phyloP scores from a whole-genome alignment of 2,113 vertebrate genomes.

The Sisor rabdophorus region DNA sequence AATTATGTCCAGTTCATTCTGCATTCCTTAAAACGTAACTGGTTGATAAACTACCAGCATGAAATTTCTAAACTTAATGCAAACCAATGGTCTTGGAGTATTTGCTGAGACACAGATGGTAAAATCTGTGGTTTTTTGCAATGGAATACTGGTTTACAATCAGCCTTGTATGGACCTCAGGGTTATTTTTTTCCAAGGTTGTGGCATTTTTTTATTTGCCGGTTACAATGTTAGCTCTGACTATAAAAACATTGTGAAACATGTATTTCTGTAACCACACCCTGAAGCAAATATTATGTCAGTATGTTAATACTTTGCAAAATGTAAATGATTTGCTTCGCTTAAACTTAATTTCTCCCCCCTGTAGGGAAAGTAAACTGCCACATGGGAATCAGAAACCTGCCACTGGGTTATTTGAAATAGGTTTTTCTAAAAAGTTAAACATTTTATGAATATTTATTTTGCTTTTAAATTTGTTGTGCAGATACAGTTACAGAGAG shows the following conservation, averaged over 20 bases:
- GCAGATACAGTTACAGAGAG: not conserved
- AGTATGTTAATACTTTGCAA: conserved; percentile 29
- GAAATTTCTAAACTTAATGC: conserved; percentile 5
- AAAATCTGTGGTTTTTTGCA: conserved; percentile 10
- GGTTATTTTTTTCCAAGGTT: conserved; percentile 17
- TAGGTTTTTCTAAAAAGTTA: not conserved
- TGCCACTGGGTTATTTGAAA: not conserved
- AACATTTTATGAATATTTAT: conserved; percentile 1
- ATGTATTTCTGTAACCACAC: conserved; percentile 10
- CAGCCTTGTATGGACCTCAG: not conserved
- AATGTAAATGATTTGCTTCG: conserved; percentile 1
- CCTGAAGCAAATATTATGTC: conserved; percentile 28
- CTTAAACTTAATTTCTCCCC: conserved; percentile 5
- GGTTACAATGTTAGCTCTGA: not conserved
- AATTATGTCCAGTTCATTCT: not conserved
- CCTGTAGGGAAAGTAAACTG: conserved; percentile 18
- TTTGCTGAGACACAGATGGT: conserved; percentile 16
- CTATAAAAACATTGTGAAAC: conserved; percentile 12
- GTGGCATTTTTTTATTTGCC: conserved; percentile 19
- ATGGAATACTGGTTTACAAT: conserved; percentile 8
- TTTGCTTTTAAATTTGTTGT: not conserved
- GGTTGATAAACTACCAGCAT: conserved; percentile 8
- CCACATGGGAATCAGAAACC: conserved; percentile 19
- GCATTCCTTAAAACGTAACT: not conserved
- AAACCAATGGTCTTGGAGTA: conserved; percentile 9